Evolutionary conservation across 2,888 invertebrate species (phyloP), one percentile per base, ranked within the genome.

Genomic region (Limenitis camilla): DNA sequence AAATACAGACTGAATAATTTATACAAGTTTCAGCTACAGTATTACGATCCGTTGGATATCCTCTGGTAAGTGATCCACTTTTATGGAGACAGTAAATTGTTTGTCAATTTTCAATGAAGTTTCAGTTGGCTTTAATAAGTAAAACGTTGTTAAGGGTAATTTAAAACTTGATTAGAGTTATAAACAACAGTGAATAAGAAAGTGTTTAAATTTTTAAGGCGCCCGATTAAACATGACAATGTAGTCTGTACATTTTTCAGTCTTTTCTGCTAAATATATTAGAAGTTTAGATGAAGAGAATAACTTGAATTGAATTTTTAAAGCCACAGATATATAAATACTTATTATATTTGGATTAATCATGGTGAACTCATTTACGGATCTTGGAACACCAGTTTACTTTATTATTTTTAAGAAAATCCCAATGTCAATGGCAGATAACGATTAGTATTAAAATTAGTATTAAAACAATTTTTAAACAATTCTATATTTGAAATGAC

Each of bases 1-100:
- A 83, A 85, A 84, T 82, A 80, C 74, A 74, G 72, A 79, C 73
- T 81, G 83, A 84, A 85, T 84, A 82, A 82, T 82, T 83, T 81
- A 84, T 79, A 68, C 72, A 71, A 74, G 73, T 78, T 76, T 76
- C 76, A 76, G 77, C 76, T 71, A 68, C 60, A 67, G 72, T 73
- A 71, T 75, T 74, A 76, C 68, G 68, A 71, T 69, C 66, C 69
- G 76, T 74, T 66, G 69, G 62, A 69, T 65, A 73, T 72, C 70
- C 70, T 71, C 66, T 66, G 69, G 71, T 68, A 71, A 70, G 71
- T 63, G 45, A 29, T 40, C 48, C 40, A 55, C 49, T 50, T 53
- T 56, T 50, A 47, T 54, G 49, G 42, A 31, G n/a, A 30, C 36
- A 32, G 33, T 39, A 43, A 39, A 48, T 40, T 53, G 33, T 52